Percentiles rank a stretch among this genome's conserved stretches.
phyloP scores from a whole-genome alignment of 2,113 vertebrate species.

The Orthochromis indermauri region DNA sequence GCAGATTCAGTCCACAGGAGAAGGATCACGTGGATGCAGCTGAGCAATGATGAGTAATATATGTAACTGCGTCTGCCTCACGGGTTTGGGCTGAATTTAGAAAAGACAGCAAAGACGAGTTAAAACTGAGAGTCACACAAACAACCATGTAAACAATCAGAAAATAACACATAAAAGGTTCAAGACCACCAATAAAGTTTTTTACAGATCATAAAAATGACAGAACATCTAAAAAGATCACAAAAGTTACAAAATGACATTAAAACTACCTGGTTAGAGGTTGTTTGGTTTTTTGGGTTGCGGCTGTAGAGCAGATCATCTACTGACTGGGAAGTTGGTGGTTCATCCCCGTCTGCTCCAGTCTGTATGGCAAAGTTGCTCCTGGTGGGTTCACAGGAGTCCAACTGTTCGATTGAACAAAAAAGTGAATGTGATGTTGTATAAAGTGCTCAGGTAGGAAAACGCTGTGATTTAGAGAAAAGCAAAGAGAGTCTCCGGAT shows the following conservation, averaged over 20 bases:
- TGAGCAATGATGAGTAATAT: background rate
- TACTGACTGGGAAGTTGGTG: background rate
- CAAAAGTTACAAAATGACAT: background rate
- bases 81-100: background rate
- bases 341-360: background rate
- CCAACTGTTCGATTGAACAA: fast-evolving
- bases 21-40: background rate
- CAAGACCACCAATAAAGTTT: background rate
- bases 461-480: background rate
- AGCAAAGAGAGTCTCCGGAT: background rate
- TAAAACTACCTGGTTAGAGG: background rate
- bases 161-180: background rate
- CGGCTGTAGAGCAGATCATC: background rate
- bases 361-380: background rate
- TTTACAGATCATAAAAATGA: background rate
- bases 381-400: background rate
- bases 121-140: background rate
- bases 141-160: background rate
- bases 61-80: background rate
- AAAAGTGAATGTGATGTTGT: background rate
- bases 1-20: background rate
- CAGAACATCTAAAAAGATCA: fast-evolving
- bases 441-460: background rate
- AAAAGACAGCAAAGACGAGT: background rate
- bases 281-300: too few relatives aligned